Conservation (phyloP, 2,797 vertebrate species). For the Danio albolineatus region DNA sequence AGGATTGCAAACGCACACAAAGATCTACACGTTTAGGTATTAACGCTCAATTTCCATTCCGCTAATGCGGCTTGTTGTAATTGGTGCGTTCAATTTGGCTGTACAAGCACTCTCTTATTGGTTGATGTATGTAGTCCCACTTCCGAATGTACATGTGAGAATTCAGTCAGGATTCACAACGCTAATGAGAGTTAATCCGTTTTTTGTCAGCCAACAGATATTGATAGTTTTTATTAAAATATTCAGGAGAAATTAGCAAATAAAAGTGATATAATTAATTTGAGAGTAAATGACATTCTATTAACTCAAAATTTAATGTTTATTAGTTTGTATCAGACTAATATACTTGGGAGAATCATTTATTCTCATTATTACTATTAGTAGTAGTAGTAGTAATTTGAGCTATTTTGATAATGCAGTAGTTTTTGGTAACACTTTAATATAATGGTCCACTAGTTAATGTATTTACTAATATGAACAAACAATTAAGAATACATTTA, state of each 20-base stretch:
- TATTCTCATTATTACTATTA: neutral
- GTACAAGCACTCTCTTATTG: neutral
- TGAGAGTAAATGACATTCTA: neutral
- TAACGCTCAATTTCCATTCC: neutral
- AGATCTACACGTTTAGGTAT: neutral
- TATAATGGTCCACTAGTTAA: too few species aligned
- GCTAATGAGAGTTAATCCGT: neutral
- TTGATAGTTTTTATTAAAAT: neutral
- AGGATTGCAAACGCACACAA: neutral
- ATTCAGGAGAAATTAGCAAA: too few species aligned
- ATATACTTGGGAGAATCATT: neutral
- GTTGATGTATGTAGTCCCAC: neutral
- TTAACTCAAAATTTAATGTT: neutral
- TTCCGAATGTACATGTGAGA: neutral
- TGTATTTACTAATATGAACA: too few species aligned
- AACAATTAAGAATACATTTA: too few species aligned
- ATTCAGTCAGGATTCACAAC: neutral
- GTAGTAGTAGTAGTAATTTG: neutral
- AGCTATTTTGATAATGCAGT: neutral
- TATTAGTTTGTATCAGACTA: neutral
- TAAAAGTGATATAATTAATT: neutral
- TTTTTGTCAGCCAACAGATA: neutral
- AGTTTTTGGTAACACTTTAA: too few species aligned
- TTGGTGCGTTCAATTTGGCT: neutral
- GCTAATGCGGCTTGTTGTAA: neutral